A percentile compares a stretch with the other conserved stretches of the same genome.
Conservation (phyloP, 2,113 vertebrate species). For the Phalacrocorax carbo region DNA sequence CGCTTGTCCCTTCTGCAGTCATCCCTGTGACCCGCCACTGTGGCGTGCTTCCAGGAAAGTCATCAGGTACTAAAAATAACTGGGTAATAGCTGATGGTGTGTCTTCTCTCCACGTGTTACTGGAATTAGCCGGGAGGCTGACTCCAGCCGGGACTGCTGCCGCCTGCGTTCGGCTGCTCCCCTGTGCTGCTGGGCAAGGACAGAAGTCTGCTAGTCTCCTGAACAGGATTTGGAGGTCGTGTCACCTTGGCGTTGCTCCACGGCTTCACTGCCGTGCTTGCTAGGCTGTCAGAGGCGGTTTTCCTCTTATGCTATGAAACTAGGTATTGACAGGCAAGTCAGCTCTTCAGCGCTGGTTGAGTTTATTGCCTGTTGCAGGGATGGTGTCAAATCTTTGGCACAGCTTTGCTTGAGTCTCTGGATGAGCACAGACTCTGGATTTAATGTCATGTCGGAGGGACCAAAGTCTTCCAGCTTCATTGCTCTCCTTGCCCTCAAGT, state of each 20-base stretch:
- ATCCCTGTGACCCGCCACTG: not conserved
- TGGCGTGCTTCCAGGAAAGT: not conserved
- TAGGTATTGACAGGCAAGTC: not conserved
- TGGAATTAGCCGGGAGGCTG: not conserved
- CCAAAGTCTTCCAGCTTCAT: not conserved
- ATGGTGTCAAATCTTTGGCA: not conserved
- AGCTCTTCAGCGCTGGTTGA: not conserved
- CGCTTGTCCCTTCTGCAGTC: not conserved
- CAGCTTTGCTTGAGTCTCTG: not conserved
- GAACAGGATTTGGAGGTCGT: not conserved
- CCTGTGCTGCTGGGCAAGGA: not conserved
- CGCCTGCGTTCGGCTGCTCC: not conserved
- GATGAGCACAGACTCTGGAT: not conserved
- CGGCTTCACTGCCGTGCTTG: not conserved
- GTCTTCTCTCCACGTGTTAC: not conserved
- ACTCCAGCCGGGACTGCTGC: not conserved
- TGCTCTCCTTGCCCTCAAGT: not conserved
- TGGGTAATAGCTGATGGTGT: slow-evolving; percentile 15
- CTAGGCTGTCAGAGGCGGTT: not conserved
- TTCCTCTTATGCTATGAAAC: not conserved
- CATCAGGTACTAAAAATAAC: slow-evolving; percentile 28
- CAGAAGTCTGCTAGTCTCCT: not conserved
- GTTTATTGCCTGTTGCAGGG: not conserved
- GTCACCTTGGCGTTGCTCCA: not conserved
- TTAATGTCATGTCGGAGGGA: not conserved